Base-by-base conservation (phyloP, 2,113 vertebrate genomes). In the Aptenodytes forsteri region DNA sequence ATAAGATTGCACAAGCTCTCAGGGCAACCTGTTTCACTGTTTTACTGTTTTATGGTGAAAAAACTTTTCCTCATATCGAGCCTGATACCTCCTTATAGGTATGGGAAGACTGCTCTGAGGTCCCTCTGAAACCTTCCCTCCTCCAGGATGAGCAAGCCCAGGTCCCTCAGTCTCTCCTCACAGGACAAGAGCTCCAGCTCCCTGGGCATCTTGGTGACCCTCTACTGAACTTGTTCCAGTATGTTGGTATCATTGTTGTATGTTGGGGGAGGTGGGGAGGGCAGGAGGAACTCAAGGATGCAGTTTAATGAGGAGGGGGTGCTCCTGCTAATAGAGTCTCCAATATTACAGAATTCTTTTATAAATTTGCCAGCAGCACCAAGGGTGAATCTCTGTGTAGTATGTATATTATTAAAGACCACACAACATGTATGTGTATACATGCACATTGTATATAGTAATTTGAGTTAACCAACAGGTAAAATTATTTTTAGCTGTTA, bases 381-480 rank as follows among this genome's bases (percentile, higher is more conserved):
- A 71, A 61, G 6, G 7, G 27, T 67, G 25, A 84, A 64, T 83
- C 4, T 76, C 78, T 38, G 9, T 27, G 17, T 13, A 71, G 5
- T 15, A 32, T 8, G 17, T 7, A 29, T 58, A 62, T 79, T 75
- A 86, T 38, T 50, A 65, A 66, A 88, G 25, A 47, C 26, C 26
- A 56, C 11, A 70, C 3, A 87, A 72, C 5, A 52, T 3, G 0
- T 40, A 47, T 34, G 11, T 14, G 2, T 46, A 59, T 30, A 61
- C 4, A 34, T 6, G 2, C 0, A 3, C 12, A 29, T 49, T 69
- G 5, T 25, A 36, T 6, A 69, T 2, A 69, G 20, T 23, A 66
- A 44, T 36, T 49, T 54, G 26, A 47, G 7, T 52, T 86, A 76
- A 72, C 2, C 8, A 93, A 52, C 5, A 32, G 3, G 46, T 38